A percentile compares a stretch with the other conserved stretches of the same genome.
Evolutionary conservation across 35 echinoderm and acorn worm species (phyloP).

Genomic region (Ptychodera flava): DNA sequence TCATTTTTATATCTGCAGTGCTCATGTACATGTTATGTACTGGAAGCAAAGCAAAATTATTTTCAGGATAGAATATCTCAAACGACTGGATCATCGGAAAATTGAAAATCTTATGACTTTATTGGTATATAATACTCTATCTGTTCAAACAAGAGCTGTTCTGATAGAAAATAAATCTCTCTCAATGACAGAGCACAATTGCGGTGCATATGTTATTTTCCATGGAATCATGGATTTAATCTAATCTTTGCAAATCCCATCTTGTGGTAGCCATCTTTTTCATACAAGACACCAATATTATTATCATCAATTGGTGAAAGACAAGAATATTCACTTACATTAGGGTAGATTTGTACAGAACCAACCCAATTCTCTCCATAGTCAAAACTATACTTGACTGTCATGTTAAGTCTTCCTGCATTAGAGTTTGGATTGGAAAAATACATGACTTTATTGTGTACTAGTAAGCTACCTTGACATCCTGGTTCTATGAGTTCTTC

Average conservation of each 20-base stretch:
- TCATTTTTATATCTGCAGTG: no score
- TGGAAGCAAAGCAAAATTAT: no score
- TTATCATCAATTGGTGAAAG: slow-evolving; percentile 57
- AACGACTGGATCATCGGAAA: no score
- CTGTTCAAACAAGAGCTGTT: no score
- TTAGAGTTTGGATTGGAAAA: slow-evolving; percentile 60
- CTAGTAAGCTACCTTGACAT: slow-evolving; percentile 46
- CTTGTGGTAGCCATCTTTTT: slow-evolving; percentile 40
- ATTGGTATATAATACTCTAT: no score
- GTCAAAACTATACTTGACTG: slow-evolving; percentile 64
- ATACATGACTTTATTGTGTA: slow-evolving; percentile 40
- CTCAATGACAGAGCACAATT: no score
- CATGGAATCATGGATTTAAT: slow-evolving; percentile 13
- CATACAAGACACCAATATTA: slow-evolving; percentile 72
- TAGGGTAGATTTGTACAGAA: slow-evolving; percentile 35
- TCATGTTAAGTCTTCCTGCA: slow-evolving; percentile 60
- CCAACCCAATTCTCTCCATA: slow-evolving; percentile 50
- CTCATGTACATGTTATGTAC: no score
- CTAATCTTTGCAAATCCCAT: slow-evolving; percentile 74
- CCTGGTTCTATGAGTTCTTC: slow-evolving; percentile 59
- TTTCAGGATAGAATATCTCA: no score
- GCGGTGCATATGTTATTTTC: no score
- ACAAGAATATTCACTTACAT: slow-evolving; percentile 68
- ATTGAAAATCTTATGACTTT: no score
- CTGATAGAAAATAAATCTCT: no score